Evolutionary conservation across 2,888 invertebrate species (phyloP).

Genomic region (Drosophila atroscutellata): DNA sequence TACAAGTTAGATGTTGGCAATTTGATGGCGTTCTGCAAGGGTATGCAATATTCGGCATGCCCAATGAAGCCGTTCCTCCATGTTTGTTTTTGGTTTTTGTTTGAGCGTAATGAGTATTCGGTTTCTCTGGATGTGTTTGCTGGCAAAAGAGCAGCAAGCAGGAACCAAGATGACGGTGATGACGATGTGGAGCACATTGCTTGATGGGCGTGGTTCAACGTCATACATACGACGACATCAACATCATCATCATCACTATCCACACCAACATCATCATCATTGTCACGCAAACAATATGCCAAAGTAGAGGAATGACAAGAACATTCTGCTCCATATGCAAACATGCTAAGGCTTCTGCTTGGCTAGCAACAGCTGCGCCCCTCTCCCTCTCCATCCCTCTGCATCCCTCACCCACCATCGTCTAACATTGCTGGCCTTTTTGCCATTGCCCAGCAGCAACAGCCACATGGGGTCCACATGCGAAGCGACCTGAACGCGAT

Average conservation of each 20-base stretch:
- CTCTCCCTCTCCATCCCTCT: neutral
- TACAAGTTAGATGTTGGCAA: no score
- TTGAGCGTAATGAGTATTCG: constrained; percentile 61
- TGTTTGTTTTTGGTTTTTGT: constrained; percentile 21
- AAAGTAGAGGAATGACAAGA: constrained; percentile 54
- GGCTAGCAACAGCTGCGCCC: constrained; percentile 14
- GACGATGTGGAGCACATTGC: constrained; percentile 28
- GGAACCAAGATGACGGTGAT: constrained; percentile 20
- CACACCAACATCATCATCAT: constrained; percentile 10
- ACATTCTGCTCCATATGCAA: constrained; percentile 56
- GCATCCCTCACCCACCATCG: neutral
- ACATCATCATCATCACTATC: constrained; percentile 9
- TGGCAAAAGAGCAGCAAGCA: constrained; percentile 35
- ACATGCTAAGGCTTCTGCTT: constrained; percentile 34
- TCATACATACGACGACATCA: constrained; percentile 3
- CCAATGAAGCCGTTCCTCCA: neutral
- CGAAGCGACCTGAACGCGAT: constrained; percentile 42
- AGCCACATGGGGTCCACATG: constrained; percentile 22
- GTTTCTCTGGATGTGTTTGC: constrained; percentile 31
- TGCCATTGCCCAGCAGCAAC: constrained; percentile 18
- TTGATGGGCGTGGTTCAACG: constrained; percentile 21
- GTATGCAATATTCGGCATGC: neutral
- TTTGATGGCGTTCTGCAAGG: neutral
- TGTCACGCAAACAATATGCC: constrained; percentile 35
- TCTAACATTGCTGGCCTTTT: neutral